These are phyloP conservation scores for Pardosa pseudoannulata DNA, from an alignment of 2,888 invertebrate genomes.

Conservation along the genomic window DNA sequence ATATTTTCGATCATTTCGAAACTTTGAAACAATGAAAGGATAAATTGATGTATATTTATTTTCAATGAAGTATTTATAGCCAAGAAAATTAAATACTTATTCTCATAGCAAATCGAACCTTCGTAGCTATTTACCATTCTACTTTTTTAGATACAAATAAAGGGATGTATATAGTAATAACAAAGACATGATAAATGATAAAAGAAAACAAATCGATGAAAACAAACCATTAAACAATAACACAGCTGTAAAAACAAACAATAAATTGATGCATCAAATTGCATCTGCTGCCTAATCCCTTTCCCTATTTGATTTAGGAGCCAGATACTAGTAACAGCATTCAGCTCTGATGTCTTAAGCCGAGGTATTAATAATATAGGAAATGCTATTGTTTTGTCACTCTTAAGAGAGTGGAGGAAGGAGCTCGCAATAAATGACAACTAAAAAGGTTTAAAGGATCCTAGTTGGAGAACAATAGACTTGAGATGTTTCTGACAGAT, in stretches of 20 bases:
- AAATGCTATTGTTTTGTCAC: conserved; percentile 13
- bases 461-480: background rate
- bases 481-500: conserved; percentile 1
- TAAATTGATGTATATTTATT: too few relatives aligned
- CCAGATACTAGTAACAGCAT: background rate
- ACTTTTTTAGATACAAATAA: too few relatives aligned
- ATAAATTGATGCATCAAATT: background rate
- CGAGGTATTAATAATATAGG: conserved; percentile 5
- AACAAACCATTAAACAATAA: background rate
- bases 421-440: background rate
- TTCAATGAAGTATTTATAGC: too few relatives aligned
- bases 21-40: too few relatives aligned
- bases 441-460: background rate
- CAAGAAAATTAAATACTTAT: too few relatives aligned
- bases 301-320: background rate
- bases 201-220: background rate
- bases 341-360: background rate
- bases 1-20: too few relatives aligned
- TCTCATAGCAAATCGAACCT: too few relatives aligned
- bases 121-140: too few relatives aligned
- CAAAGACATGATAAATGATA: background rate
- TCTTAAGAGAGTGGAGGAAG: background rate
- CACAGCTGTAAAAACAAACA: background rate
- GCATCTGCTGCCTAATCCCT: background rate
- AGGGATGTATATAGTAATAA: background rate